Evolutionary conservation across 1,140 invertebrate species (phyloP), one percentile per base, ranked within the genome.

Genomic region (Mylabris phalerata): DNA sequence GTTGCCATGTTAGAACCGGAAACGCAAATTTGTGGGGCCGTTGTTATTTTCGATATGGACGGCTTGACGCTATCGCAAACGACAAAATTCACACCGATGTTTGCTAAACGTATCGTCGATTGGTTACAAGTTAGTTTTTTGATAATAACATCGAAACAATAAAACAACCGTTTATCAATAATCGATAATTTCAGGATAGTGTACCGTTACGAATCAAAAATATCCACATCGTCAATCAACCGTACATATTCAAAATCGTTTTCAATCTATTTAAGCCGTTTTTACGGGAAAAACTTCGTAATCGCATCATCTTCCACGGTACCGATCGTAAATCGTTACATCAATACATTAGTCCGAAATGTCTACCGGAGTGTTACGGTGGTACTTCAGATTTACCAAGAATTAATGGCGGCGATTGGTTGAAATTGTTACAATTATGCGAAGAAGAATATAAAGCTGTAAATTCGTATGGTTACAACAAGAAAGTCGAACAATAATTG

Each of bases 211-310:
- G 92, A 64, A 76, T 95, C 26, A 94, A 95, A 75, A 88, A 86
- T 47, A 81, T 94, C 45, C 91, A 94, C 67, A 85, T 93, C 50
- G 78, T 95, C 2, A 93, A 95, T 73, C 90, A 94, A 73, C 91
- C 92, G 0, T 87, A 86, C 63, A 79, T 94, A 47, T 94, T 94
- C 75, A 91, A 92, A 68, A 84, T 92, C 74, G 84, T 95, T 1
- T 94, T 92, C 73, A 80, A 86, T 7, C 78, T 95, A 9, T 89
- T 93, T 73, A 93, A 93, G 71, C 91, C 89, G 4, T 91, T 95
- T 74, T 75, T 95, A 0, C 80, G 81, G 42, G 87, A 89, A 62
- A 91, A 91, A 66, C 73, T 91, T 13, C 84, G 82, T 48, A 82
- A 72, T 43, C 80, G 88, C 47, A 90, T 92, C 44, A 80, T 87